Evolutionary conservation across 1,140 invertebrate genomes (phyloP), one percentile per base, ranked within the genome.

Genomic region (Agrypnia vestita): DNA sequence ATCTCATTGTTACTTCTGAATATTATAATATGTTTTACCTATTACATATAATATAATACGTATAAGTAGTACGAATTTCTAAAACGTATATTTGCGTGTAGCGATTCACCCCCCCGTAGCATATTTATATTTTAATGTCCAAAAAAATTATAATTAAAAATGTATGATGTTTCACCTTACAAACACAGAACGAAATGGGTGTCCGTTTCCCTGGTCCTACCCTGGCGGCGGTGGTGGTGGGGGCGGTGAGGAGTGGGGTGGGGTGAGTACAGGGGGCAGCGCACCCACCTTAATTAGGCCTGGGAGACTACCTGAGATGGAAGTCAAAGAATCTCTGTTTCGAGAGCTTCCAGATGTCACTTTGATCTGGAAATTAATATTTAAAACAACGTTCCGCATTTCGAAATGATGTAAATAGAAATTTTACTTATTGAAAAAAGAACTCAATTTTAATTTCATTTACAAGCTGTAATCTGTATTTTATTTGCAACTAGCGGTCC

Each of bases 231-330:
- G n/a, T n/a, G n/a, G 64, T 13, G 64, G 44, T 49, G 64, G 64
- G n/a, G 64, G n/a, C 11, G 13, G 64, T 35, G n/a, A 46, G 13
- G n/a, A 6, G 44, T 19, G 61, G 61, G 10, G 61, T 19, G 10
- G 35, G 19, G n/a, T n/a, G n/a, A n/a, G n/a, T n/a, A n/a, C n/a
- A n/a, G n/a, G n/a, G n/a, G n/a, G 19, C 19, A n/a, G 35, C n/a
- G 64, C 64, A 43, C 64, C 64, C 64, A 69, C 64, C 64, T 69
- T 69, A 69, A 69, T 69, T 69, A 69, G 64, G 64, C n/a, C 64
- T n/a, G 15, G 21, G 64, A 69, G 64, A 69, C 46, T 69, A 69
- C 64, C 43, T 69, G n/a, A 69, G 64, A 69, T 43, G 35, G 64
- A 69, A 47, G 64, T 69, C 64, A 69, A 69, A 47, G 44, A 13